Base-by-base conservation (phyloP, 2,797 vertebrate genomes). In the Leptodactylus fallax region DNA sequence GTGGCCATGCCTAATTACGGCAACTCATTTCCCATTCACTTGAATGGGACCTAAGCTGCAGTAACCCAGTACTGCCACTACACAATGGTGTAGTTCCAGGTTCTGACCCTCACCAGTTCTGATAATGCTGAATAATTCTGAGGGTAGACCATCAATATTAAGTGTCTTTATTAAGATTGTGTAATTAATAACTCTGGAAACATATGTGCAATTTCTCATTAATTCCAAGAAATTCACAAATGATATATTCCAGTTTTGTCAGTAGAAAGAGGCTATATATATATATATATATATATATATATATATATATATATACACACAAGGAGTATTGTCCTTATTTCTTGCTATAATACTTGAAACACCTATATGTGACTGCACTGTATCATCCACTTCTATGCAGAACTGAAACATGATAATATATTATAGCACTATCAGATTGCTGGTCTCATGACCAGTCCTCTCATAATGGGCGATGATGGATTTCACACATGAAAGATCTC, bases 401-500 rank as follows among this genome's bases (percentile, higher is more conserved):
- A 90, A 91, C 91, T 91, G 91, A 82, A 89, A 82, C 90, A 92
- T 92, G 8, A 92, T 93, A 89, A 92, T 87, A 92, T 91, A 88
- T 92, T 90, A 86, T 89, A 90, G 77, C 65, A 87, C 88, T 92
- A 87, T 92, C 89, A 94, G 87, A 92, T 90, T 92, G 93, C 88
- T 91, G 81, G 85, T 91, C 90, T 85, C 92, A 91, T 91, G 91
- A 91, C 88, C 91, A 90, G 63, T 85, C 89, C 91, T 92, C 88
- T 90, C 91, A 90, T 85, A 87, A 85, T 87, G 90, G 88, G 63
- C 81, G 92, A 92, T 93, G 90, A 92, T 93, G 90, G 88, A 88
- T 93, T 95, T 94, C 91, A 91, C 89, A 92, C 81, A 91, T 90
- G 91, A 92, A 87, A 92, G 88, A 92, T 93, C 91, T 90, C 89